Base-by-base conservation (phyloP, 2,888 invertebrate species). In the Criorhina ranunculi region DNA sequence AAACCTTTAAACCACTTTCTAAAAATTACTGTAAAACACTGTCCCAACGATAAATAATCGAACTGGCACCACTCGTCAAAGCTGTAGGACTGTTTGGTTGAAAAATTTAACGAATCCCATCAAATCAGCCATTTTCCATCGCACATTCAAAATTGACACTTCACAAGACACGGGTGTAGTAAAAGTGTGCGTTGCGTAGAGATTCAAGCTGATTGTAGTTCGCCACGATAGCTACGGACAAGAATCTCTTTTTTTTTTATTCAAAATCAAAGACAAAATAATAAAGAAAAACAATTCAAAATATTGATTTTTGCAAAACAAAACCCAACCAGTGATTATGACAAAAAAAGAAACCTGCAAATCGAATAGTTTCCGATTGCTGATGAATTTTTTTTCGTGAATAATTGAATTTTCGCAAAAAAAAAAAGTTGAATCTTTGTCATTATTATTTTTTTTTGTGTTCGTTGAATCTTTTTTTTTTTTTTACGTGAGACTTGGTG, bases 351-450 rank as follows among this genome's bases (percentile, higher is more conserved):
- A 51, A 1, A 8, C 11, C 12, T 53, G 0, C 31, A 53, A 51
- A 29, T 53, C 15, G 9, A 31, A 31, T 12, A 31, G n/a, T 24
- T 53, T 53, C 31, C 15, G 15, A 31, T 31, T 31, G 12, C 19
- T 5, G 29, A 8, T 5, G 29, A 8, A 31, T 31, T 31, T 51
- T 8, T 12, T 6, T 31, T 53, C 31, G 7, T 31, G 53, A 60
- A 31, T 37, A 64, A 24, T 37, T 49, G 1, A 35, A 40, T 53
- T 53, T 15, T 17, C 5, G 4, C 24, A 53, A 64, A 12, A 35
- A 15, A 51, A 51, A 53, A 40, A 66, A 67, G 29, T 40, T 33
- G 1, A 64, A 49, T 19, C 17, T 46, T 35, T 40, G 51, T 19
- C 35, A 57, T 35, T 33, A 35, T 19, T 57, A 19, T 40, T 24